phyloP scores from a whole-genome alignment of 2,113 vertebrate genomes.

The Galemys pyrenaicus region DNA sequence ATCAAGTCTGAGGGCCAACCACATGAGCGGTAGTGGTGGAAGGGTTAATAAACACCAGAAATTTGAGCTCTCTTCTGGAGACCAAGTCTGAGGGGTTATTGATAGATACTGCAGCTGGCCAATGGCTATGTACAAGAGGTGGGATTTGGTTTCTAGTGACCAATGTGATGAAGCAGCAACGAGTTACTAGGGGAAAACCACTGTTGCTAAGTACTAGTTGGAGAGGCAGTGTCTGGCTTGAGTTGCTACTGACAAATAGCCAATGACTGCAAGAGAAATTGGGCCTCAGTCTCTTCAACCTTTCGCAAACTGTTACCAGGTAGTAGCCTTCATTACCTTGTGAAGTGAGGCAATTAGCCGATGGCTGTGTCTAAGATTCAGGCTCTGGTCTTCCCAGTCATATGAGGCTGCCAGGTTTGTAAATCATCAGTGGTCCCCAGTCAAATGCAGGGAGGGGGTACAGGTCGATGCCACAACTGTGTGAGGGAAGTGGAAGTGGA shows the following conservation, averaged over 20 bases:
- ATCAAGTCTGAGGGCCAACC: background rate
- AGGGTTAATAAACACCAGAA: slow-evolving; percentile 41
- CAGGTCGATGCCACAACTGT: background rate
- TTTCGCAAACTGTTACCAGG: background rate
- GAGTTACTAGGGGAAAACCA: slow-evolving; percentile 50
- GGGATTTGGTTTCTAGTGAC: slow-evolving; percentile 32
- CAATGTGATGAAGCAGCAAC: slow-evolving; percentile 33
- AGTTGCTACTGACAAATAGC: background rate
- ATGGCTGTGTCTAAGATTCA: background rate
- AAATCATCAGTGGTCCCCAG: slow-evolving; percentile 13
- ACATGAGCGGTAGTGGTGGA: background rate
- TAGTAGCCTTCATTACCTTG: background rate
- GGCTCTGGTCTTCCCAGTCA: background rate
- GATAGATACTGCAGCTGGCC: background rate
- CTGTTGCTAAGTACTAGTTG: slow-evolving; percentile 1
- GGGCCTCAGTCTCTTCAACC: background rate
- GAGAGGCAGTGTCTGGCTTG: background rate
- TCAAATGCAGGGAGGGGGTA: background rate
- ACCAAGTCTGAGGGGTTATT: background rate
- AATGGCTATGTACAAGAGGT: slow-evolving; percentile 23
- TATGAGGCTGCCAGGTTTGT: background rate
- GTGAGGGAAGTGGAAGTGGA: background rate
- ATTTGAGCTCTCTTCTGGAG: slow-evolving; percentile 6
- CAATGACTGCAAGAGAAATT: slow-evolving; percentile 19
- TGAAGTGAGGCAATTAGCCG: background rate